A percentile compares a stretch with the other conserved stretches of the same genome.
phyloP scores from a whole-genome alignment of 2,888 invertebrate genomes.

The Lasioglossum marginatum region DNA sequence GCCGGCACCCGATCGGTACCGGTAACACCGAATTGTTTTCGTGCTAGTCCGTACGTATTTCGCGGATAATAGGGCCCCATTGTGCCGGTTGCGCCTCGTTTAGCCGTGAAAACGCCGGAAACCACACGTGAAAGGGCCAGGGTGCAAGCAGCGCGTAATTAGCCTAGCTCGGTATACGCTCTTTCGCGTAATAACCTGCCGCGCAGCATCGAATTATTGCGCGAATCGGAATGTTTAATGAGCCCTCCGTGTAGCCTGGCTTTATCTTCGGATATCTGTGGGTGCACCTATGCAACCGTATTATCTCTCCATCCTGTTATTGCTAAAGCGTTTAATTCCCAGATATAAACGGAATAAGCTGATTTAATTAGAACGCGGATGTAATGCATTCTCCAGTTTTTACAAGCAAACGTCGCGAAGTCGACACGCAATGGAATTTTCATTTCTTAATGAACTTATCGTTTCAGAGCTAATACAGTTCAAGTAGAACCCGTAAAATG shows the following conservation, averaged over 20 bases:
- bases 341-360: background rate
- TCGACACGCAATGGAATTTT: background rate
- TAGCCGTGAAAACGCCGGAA: slow-evolving; percentile 33
- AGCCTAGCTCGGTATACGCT: slow-evolving; percentile 18
- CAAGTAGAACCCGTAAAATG: background rate
- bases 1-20: background rate
- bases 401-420: background rate
- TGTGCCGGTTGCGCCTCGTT: slow-evolving; percentile 20
- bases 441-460: background rate
- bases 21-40: slow-evolving; percentile 22
- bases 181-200: slow-evolving; percentile 29
- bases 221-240: slow-evolving; percentile 19
- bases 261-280: background rate
- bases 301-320: background rate
- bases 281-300: background rate
- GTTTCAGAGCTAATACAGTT: too few species aligned
- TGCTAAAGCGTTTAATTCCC: background rate
- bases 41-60: background rate
- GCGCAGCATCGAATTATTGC: slow-evolving; percentile 16
- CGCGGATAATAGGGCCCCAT: background rate
- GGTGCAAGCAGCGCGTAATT: slow-evolving; percentile 35
- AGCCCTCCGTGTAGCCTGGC: background rate
- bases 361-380: background rate
- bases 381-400: background rate
- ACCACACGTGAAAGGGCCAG: slow-evolving; percentile 10